Base-by-base conservation (phyloP, 2,888 invertebrate genomes). In the Empis livida region DNA sequence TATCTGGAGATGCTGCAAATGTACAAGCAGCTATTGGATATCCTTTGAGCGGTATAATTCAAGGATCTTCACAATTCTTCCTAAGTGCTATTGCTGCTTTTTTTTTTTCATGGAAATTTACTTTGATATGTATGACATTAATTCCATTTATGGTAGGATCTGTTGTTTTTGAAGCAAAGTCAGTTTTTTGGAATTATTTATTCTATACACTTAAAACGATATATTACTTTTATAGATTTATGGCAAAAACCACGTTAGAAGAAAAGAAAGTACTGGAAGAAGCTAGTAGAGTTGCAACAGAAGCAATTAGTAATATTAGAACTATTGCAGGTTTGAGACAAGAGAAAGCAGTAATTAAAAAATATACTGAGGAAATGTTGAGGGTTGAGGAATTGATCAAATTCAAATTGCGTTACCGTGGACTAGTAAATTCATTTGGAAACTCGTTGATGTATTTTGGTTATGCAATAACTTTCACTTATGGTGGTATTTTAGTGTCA, bases 1-100 rank as follows among this genome's bases (percentile, higher is more conserved):
- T 86, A 0, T 80, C 84, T 0, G 79, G 82, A 0, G 85, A 85
- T 59, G 82, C 83, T 0, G 77, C 82, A 0, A 80, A 78, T 2
- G 79, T 85, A 1, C 84, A 84, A 60, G 84, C 84, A 13, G 83
- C 82, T 1, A 81, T 83, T 1, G 84, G 84, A 0, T 79, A 76
- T 41, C 71, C 84, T 1, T 70, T 84, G 14, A 83, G 84, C 3
- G 77, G 79, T 0, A 70, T 84, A 30, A 72, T 83, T 59, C 84
- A 84, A 58, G 79, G 82, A 0, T 51, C 76, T 2, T 78, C 82
- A 0, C 81, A 82, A 1, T 74, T 84, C 30, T 57, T 76, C 1
- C 73, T 82, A 35, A 82, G 82, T 27, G 70, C 82, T 32, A 60
- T 73, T 0, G 59, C 82, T 2, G 77, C 81, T 1, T 62, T 82